A percentile compares a stretch with the other conserved stretches of the same genome.
phyloP scores from a whole-genome alignment of 2,113 vertebrate species.

The Oryzias celebensis region DNA sequence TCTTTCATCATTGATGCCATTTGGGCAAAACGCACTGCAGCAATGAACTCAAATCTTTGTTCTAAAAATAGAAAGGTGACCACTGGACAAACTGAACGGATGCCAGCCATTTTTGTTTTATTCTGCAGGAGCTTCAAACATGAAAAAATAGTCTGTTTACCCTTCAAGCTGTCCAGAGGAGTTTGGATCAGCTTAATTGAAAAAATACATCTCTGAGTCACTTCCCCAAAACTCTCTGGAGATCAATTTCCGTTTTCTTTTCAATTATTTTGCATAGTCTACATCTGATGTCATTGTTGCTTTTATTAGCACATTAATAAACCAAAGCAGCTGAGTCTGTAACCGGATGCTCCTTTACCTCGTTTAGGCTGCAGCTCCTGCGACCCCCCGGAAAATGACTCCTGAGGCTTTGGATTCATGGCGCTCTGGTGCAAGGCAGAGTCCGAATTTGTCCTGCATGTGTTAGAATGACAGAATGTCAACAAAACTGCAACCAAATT shows the following conservation, averaged over 20 bases:
- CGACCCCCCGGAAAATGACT: slow-evolving; percentile 86
- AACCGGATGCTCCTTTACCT: slow-evolving; percentile 76
- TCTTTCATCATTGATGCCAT: slow-evolving; percentile 55
- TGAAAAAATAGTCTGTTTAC: slow-evolving; percentile 53
- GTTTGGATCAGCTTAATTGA: slow-evolving; percentile 35
- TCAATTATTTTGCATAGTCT: slow-evolving; percentile 51
- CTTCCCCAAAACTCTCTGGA: slow-evolving; percentile 2
- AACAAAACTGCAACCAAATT: slow-evolving; percentile 35
- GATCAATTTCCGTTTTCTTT: slow-evolving; percentile 24
- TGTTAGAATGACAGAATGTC: slow-evolving; percentile 42
- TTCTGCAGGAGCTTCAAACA: slow-evolving; percentile 38
- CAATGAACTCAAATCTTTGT: slow-evolving; percentile 26
- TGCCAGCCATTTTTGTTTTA: slow-evolving; percentile 49
- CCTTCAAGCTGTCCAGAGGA: slow-evolving; percentile 34
- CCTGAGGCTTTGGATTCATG: slow-evolving; percentile 87
- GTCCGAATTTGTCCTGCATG: slow-evolving; percentile 93
- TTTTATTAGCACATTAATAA: slow-evolving; percentile 49
- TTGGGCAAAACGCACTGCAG: slow-evolving; percentile 42
- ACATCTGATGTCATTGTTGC: slow-evolving; percentile 17
- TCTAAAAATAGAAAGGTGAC: slow-evolving; percentile 67
- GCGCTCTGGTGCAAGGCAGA: slow-evolving; percentile 97
- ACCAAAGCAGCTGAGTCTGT: slow-evolving; percentile 32
- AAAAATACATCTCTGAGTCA: slow-evolving; percentile 16
- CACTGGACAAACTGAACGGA: slow-evolving; percentile 53
- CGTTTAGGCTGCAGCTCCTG: slow-evolving; percentile 94